A percentile compares a stretch with the other conserved stretches of the same genome.
phyloP scores from a whole-genome alignment of 2,113 vertebrate species.

The Mungos mungo region DNA sequence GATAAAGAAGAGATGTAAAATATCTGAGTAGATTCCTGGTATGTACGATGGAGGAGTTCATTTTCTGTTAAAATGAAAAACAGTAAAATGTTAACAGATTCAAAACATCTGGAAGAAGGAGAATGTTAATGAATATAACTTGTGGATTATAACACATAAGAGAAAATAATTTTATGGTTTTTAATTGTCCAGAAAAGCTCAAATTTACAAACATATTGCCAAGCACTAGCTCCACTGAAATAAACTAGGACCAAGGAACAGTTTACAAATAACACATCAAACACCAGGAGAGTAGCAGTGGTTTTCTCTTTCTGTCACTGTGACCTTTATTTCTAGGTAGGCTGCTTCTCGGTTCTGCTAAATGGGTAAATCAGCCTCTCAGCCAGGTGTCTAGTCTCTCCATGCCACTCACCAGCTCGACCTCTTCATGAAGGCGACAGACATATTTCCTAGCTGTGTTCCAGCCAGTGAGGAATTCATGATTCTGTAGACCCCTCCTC shows the following conservation, averaged over 20 bases:
- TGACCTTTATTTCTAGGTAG: neutral
- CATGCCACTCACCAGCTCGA: neutral
- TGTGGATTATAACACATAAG: neutral
- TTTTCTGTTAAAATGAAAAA: constrained; percentile 29
- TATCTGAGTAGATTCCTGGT: neutral
- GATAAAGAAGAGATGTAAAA: neutral
- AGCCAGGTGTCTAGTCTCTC: neutral
- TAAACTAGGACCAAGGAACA: neutral
- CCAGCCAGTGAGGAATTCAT: neutral
- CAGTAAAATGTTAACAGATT: constrained; percentile 8
- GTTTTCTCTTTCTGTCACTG: neutral
- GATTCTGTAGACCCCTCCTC: neutral
- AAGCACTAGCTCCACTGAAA: neutral
- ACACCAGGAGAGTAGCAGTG: neutral
- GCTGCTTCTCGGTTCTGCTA: neutral
- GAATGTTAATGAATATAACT: constrained; percentile 1
- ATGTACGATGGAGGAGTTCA: neutral
- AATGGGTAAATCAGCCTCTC: neutral
- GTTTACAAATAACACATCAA: neutral
- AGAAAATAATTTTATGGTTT: constrained; percentile 14
- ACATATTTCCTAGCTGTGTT: neutral
- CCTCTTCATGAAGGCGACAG: neutral
- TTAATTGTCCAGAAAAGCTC: neutral
- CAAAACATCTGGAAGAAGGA: neutral
- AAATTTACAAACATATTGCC: neutral